Conservation (phyloP, 2,888 invertebrate genomes). For the Drepana falcataria region DNA sequence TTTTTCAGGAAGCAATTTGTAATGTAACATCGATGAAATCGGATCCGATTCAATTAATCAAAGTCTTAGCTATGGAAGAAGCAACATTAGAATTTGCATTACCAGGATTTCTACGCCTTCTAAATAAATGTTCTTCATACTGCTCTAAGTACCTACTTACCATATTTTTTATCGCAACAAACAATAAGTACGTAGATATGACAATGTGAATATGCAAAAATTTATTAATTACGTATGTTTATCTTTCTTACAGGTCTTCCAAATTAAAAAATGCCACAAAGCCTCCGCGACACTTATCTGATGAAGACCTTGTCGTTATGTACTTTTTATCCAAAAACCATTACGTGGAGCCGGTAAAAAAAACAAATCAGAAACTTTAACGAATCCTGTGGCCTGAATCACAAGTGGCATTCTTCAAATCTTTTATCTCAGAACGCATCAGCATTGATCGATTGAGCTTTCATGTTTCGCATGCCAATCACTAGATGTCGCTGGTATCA, state of each 20-base stretch:
- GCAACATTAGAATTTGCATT: constrained; percentile 49
- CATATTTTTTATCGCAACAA: too few relatives aligned
- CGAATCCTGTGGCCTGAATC: neutral
- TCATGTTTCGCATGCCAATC: constrained; percentile 47
- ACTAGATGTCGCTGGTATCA: constrained; percentile 59
- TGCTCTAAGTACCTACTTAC: constrained; percentile 34
- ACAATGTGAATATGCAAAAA: too few relatives aligned
- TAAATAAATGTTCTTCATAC: constrained; percentile 36
- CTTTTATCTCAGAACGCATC: constrained; percentile 42
- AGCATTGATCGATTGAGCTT: constrained; percentile 63
- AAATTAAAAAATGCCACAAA: constrained; percentile 14
- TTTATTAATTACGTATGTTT: too few relatives aligned
- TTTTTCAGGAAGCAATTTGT: constrained; percentile 42
- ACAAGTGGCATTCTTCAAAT: constrained; percentile 40
- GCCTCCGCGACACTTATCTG: constrained; percentile 38
- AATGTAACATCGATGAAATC: constrained; percentile 36
- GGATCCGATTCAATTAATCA: constrained; percentile 47
- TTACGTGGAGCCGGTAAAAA: constrained; percentile 41
- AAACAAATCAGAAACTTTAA: constrained; percentile 20
- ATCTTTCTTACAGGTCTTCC: constrained; percentile 21
- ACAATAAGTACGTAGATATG: too few relatives aligned
- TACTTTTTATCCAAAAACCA: constrained; percentile 49
- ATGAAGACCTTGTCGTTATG: constrained; percentile 49
- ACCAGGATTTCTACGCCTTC: constrained; percentile 46
- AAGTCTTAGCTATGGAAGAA: constrained; percentile 46